These are phyloP conservation scores for Enteromius unitaeniatus DNA, from an alignment of 2,797 vertebrate species.

Conservation along the genomic window DNA sequence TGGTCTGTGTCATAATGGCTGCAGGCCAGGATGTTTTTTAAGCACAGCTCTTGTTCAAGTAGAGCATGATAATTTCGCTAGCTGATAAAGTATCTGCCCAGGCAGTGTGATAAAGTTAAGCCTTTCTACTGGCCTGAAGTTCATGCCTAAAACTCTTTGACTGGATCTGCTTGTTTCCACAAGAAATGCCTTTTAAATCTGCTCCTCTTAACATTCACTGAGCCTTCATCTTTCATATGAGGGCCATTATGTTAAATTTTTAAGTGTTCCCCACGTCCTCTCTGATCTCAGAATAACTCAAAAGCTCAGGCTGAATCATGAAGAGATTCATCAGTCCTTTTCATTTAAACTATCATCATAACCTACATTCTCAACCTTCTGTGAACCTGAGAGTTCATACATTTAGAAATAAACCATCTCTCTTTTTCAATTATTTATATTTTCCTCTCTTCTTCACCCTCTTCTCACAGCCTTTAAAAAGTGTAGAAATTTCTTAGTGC, in stretches of 20 bases:
- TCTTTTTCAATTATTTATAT: slow-evolving; percentile 44
- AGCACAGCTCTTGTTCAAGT: slow-evolving; percentile 40
- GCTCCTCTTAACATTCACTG: slow-evolving; percentile 13
- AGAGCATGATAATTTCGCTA: slow-evolving; percentile 50
- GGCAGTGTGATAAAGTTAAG: slow-evolving; percentile 27
- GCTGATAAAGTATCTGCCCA: slow-evolving; percentile 46
- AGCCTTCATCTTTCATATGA: background rate
- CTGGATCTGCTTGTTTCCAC: background rate
- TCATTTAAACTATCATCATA: slow-evolving; percentile 46
- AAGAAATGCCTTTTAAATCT: background rate
- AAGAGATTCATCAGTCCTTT: slow-evolving; percentile 29
- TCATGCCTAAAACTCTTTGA: background rate
- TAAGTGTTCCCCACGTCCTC: slow-evolving; percentile 3
- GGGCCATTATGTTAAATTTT: slow-evolving; percentile 9
- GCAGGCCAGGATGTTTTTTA: slow-evolving; percentile 18
- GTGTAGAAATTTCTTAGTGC: background rate
- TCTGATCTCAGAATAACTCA: slow-evolving; percentile 39
- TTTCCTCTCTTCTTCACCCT: background rate
- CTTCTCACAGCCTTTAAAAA: slow-evolving; percentile 7
- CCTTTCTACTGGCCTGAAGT: slow-evolving; percentile 18
- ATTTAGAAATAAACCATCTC: slow-evolving; percentile 49
- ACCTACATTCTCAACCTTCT: slow-evolving; percentile 30
- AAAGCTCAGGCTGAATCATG: slow-evolving; percentile 21
- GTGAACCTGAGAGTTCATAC: slow-evolving; percentile 55
- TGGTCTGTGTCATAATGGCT: background rate